These are phyloP conservation scores for Ophioninae sp. DNA, from an alignment of 2,888 invertebrate genomes.

Conservation along the genomic window DNA sequence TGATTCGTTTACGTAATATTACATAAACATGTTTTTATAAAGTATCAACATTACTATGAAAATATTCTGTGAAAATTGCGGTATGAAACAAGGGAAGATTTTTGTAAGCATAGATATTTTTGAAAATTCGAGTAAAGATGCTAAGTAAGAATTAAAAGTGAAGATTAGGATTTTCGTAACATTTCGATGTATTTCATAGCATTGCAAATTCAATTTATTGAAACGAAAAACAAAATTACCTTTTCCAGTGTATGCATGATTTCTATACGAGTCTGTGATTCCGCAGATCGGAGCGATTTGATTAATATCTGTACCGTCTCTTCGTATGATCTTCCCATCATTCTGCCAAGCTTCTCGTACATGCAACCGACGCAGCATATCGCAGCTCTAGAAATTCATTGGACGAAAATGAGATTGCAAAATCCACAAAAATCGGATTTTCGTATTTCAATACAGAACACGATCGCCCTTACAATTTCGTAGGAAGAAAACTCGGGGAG, in stretches of 20 bases:
- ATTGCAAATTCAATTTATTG: background rate
- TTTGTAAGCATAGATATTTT: too few relatives aligned
- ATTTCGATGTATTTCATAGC: background rate
- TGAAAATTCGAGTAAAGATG: too few relatives aligned
- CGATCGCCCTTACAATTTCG: constrained; percentile 89
- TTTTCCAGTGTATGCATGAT: constrained; percentile 98
- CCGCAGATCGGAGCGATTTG: constrained; percentile 94
- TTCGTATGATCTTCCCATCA: constrained; percentile 99
- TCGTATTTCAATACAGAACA: background rate
- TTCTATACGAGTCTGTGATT: constrained; percentile 97
- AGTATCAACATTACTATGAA: too few relatives aligned
- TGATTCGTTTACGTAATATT: background rate
- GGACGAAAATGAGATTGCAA: background rate
- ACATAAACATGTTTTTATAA: background rate
- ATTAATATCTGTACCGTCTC: constrained; percentile 97
- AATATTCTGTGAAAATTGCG: background rate
- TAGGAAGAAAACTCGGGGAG: constrained; percentile 96
- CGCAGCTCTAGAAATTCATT: constrained; percentile 88
- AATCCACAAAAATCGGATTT: background rate
- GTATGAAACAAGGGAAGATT: background rate
- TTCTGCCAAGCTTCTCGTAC: constrained; percentile 98
- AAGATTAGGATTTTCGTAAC: background rate
- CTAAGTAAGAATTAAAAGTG: too few relatives aligned
- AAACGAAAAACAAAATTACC: constrained; percentile 81
- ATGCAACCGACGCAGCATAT: constrained; percentile 97